Percentiles rank a stretch among this genome's conserved stretches.
Evolutionary conservation across 2,797 vertebrate species (phyloP).

Genomic region (Pseudotriccus pelzelni): DNA sequence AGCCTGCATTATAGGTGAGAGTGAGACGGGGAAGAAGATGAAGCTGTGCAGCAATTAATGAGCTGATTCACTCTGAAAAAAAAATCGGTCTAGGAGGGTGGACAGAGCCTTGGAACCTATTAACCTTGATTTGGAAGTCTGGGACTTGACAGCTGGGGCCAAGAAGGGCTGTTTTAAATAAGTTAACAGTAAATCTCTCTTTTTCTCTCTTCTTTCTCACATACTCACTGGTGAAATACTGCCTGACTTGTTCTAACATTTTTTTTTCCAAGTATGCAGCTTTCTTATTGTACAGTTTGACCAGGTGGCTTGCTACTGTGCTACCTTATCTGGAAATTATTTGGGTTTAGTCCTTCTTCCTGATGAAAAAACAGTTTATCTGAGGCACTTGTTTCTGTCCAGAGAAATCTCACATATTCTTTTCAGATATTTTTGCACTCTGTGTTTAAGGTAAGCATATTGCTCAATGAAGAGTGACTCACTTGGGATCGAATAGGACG

Average conservation of each 20-base stretch:
- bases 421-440: not conserved
- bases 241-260: not conserved
- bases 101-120: not conserved
- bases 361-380: not conserved
- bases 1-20: not conserved
- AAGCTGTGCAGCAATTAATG: not conserved
- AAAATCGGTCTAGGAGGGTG: not conserved
- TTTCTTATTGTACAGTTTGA: not conserved
- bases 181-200: not conserved
- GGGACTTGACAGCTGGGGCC: not conserved
- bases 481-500: not conserved
- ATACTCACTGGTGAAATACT: not conserved
- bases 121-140: slow-evolving; percentile 6
- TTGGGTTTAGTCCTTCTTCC: not conserved
- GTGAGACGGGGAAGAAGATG: not conserved
- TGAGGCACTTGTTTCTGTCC: not conserved
- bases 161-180: not conserved
- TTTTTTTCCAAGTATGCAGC: not conserved
- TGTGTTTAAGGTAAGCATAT: not conserved
- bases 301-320: not conserved
- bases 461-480: not conserved
- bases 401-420: not conserved
- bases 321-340: not conserved
- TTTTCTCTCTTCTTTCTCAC: not conserved
- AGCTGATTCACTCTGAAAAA: slow-evolving; percentile 4